Evolutionary conservation across 1,140 invertebrate species (phyloP).

Genomic region (Bombus sylvicola): DNA sequence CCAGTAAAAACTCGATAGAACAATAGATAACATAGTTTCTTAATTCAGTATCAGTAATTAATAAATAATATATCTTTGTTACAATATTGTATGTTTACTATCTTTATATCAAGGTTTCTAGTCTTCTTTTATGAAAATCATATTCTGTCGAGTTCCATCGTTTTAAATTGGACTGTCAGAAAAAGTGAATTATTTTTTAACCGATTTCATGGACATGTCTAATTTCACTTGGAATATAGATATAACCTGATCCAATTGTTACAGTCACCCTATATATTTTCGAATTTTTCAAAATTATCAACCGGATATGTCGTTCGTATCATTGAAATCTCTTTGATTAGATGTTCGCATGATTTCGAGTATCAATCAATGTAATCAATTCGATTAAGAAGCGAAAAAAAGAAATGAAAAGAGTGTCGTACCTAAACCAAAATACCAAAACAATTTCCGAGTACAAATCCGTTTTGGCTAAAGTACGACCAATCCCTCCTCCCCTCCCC

Average conservation of each 20-base stretch:
- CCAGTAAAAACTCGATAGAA: no score
- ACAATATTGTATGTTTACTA: not conserved
- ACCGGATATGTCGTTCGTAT: not conserved
- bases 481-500: not conserved
- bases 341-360: not conserved
- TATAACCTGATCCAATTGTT: not conserved
- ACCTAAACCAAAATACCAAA: slow-evolving; percentile 43
- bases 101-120: not conserved
- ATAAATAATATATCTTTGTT: no score
- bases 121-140: no score
- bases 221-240: not conserved
- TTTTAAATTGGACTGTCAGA: no score
- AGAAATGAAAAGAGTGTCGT: not conserved
- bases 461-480: slow-evolving; percentile 22
- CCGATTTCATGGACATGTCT: not conserved
- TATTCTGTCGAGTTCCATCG: no score
- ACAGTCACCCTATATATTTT: not conserved
- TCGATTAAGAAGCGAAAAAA: not conserved
- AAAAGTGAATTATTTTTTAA: not conserved
- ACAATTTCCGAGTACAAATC: slow-evolving; percentile 50
- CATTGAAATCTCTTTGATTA: not conserved
- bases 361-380: slow-evolving; percentile 9
- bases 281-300: not conserved
- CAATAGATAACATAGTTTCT: not conserved
- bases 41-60: no score